Evolutionary conservation across 2,888 invertebrate genomes (phyloP), one percentile per base, ranked within the genome.

Genomic region (Lasioglossum pauxillum): DNA sequence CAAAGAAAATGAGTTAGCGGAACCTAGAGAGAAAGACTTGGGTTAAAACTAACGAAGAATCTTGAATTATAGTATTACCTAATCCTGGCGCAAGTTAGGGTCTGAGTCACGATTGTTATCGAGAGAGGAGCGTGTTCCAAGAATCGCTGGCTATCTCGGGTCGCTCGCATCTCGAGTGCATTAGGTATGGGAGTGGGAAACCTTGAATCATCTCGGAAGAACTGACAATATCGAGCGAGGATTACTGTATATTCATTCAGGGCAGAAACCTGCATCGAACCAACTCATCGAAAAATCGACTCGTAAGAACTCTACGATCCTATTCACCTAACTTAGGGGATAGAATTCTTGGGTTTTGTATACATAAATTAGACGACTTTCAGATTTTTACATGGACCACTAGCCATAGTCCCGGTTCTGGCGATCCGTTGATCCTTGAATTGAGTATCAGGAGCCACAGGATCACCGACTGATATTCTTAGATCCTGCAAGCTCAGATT

Each of bases 71-170:
- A 64, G 31, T 64, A 16, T 64, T 64, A 31, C 27, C 64, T 64
- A 64, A 64, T 31, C 16, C 16, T 16, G 31, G 5, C 60, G 60
- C 16, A 31, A 64, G 64, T 16, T 7, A 31, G 64, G 16, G 16
- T 16, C 31, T 64, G 64, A 64, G 64, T 64, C 64, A 64, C 64
- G 64, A 64, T 64, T 64, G 31, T 64, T 64, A 64, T 64, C 64
- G 64, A 16, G 64, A 64, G 31, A 64, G 64, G 31, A 31, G 31
- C 64, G 64, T 31, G 64, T 64, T 64, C 31, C 19, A 31, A 64
- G 31, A 64, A 64, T 16, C 2, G 31, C 19, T 5, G 31, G 16
- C 31, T 64, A 64, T 64, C 64, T 64, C 31, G 64, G 64, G 64
- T 64, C 64, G 31, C 16, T 64, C 64, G 31, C 31, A 16, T 31